Percentiles rank a stretch among this genome's conserved stretches.
Evolutionary conservation across 2,797 vertebrate species (phyloP).

Genomic region (Yasuhikotakia modesta): DNA sequence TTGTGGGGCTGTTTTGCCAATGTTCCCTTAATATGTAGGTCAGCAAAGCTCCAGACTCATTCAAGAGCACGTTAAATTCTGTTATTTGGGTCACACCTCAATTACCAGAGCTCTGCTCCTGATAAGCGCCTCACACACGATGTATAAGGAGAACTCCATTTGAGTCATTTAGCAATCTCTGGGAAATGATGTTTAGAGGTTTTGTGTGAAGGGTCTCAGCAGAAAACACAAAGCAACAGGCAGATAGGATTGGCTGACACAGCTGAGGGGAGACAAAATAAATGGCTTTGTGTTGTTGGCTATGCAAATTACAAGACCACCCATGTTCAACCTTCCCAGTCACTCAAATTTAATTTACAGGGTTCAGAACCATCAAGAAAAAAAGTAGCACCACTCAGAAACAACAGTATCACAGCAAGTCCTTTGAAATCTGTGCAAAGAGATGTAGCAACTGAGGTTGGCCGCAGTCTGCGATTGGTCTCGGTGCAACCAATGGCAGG

Average conservation of each 20-base stretch:
- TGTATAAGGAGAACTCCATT: conserved; percentile 70
- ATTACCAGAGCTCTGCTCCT: conserved; percentile 64
- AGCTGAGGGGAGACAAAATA: conserved; percentile 60
- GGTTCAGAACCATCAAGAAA: conserved; percentile 28
- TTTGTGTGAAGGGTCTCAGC: conserved; percentile 48
- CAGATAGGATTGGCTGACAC: conserved; percentile 62
- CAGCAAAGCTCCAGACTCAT: conserved; percentile 76
- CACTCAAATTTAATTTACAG: conserved; percentile 40
- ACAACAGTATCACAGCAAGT: conserved; percentile 45
- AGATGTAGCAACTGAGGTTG: conserved; percentile 60
- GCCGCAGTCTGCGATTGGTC: conserved; percentile 53
- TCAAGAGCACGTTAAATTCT: conserved; percentile 73
- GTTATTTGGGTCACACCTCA: conserved; percentile 82
- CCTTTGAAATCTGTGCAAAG: conserved; percentile 56
- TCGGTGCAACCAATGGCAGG: conserved; percentile 52
- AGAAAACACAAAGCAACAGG: conserved; percentile 67
- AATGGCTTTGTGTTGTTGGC: conserved; percentile 75
- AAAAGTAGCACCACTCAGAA: conserved; percentile 53
- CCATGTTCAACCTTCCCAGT: conserved; percentile 62
- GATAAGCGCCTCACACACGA: conserved; percentile 66
- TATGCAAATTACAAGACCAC: conserved; percentile 77
- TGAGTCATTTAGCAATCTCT: conserved; percentile 59
- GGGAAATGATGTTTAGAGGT: conserved; percentile 33
- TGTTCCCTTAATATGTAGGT: conserved; percentile 78
- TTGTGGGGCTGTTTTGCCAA: conserved; percentile 67